phyloP scores from a whole-genome alignment of 2,113 vertebrate species.

The Laterallus jamaicensis region DNA sequence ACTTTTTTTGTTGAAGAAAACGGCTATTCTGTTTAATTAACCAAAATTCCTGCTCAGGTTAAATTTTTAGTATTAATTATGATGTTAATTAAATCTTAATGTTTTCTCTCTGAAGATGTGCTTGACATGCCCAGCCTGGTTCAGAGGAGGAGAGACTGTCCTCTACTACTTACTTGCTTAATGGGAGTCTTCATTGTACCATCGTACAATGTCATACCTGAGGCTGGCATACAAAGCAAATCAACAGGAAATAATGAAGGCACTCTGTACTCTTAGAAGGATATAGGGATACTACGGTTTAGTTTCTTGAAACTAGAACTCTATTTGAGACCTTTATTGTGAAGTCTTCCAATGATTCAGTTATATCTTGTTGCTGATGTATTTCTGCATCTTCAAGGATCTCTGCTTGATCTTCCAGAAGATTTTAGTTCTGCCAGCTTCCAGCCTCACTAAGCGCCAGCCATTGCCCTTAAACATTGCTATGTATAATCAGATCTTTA shows the following conservation, averaged over 20 bases:
- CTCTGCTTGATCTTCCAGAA: background rate
- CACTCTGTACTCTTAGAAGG: background rate
- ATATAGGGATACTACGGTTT: background rate
- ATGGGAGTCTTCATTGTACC: background rate
- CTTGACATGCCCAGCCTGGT: background rate
- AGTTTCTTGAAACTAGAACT: background rate
- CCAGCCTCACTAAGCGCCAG: background rate
- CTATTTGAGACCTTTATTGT: background rate
- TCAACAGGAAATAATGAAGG: background rate
- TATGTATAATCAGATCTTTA: background rate
- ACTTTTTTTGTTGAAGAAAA: background rate
- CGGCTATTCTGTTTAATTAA: background rate
- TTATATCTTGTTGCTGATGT: background rate
- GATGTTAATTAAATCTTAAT: background rate
- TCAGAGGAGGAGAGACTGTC: background rate
- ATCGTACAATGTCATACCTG: background rate
- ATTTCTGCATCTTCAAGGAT: background rate
- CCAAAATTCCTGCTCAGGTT: background rate
- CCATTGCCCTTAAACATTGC: background rate
- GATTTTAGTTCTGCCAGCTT: background rate
- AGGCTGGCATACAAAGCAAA: background rate
- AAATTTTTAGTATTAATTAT: background rate
- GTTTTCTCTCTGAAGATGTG: background rate
- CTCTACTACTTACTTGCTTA: background rate
- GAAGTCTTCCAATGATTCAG: background rate